These are phyloP conservation scores for Archivesica marissinica DNA, from an alignment of 1,140 invertebrate species.

Conservation along the genomic window DNA sequence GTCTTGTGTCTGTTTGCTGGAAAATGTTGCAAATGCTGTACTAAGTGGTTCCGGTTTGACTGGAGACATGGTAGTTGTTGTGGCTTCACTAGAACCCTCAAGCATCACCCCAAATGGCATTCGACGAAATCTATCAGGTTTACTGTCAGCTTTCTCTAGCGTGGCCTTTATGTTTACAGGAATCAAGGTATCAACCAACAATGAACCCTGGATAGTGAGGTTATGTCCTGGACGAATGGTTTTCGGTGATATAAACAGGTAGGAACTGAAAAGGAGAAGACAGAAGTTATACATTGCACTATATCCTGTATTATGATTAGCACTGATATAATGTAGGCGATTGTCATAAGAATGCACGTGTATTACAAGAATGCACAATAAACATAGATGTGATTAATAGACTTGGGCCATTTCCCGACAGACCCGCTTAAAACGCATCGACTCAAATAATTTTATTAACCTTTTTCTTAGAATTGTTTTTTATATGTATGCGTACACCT, in stretches of 20 bases:
- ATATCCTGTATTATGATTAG: not conserved
- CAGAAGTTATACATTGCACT: not conserved
- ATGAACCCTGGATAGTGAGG: slow-evolving; percentile 35
- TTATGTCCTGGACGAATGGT: slow-evolving; percentile 38
- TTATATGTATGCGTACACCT: no score
- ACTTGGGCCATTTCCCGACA: not conserved
- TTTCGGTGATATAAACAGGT: slow-evolving; percentile 41
- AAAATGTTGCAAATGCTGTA: not conserved
- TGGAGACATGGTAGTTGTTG: not conserved
- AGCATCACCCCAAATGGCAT: not conserved
- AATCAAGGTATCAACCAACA: slow-evolving; percentile 11
- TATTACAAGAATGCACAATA: not conserved
- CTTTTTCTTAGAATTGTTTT: no score
- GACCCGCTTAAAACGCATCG: not conserved
- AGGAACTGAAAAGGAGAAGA: slow-evolving; percentile 28
- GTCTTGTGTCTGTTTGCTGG: not conserved
- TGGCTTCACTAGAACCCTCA: not conserved
- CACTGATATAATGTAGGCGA: not conserved
- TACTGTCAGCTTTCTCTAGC: not conserved
- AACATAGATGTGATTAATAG: not conserved
- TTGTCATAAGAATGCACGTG: not conserved
- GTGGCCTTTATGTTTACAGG: slow-evolving; percentile 14
- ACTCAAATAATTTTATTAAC: no score
- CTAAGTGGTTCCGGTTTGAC: not conserved
- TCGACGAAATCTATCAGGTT: not conserved